Conservation (phyloP, 2,888 invertebrate genomes). For the Limenitis camilla region DNA sequence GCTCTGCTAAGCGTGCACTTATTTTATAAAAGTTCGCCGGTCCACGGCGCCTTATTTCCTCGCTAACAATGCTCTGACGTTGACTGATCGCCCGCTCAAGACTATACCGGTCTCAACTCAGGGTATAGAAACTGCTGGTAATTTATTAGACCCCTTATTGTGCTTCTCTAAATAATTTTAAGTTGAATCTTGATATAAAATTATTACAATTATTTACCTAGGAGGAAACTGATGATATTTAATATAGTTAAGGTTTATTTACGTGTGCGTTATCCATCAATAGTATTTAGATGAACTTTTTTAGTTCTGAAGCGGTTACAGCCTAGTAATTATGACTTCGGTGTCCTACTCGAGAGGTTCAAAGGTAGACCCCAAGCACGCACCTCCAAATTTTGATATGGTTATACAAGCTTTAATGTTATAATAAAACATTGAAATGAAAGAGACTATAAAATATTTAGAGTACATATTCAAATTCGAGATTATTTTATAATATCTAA, state of each 20-base stretch:
- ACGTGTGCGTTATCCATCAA: no score
- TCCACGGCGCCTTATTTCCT: conserved; percentile 45
- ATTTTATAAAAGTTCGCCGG: conserved; percentile 52
- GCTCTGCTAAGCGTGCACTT: conserved; percentile 31
- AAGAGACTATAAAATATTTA: no score
- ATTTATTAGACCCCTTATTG: conserved; percentile 23
- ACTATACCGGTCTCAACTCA: conserved; percentile 20
- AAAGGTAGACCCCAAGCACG: neutral
- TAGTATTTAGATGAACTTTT: no score
- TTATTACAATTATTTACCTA: conserved; percentile 7
- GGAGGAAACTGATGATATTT: conserved; percentile 10
- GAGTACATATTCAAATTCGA: no score
- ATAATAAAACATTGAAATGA: no score
- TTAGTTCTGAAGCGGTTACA: no score
- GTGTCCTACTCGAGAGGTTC: conserved; percentile 11
- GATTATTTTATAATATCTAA: no score
- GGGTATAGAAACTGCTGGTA: conserved; percentile 22
- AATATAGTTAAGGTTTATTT: no score
- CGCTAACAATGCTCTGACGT: conserved; percentile 58
- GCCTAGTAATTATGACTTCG: no score
- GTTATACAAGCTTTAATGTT: no score
- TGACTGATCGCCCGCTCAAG: conserved; percentile 47
- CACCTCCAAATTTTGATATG: no score
- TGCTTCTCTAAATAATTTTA: conserved; percentile 16
- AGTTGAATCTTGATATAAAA: conserved; percentile 5